phyloP scores from a whole-genome alignment of 2,113 vertebrate genomes.

The Eublepharis macularius region DNA sequence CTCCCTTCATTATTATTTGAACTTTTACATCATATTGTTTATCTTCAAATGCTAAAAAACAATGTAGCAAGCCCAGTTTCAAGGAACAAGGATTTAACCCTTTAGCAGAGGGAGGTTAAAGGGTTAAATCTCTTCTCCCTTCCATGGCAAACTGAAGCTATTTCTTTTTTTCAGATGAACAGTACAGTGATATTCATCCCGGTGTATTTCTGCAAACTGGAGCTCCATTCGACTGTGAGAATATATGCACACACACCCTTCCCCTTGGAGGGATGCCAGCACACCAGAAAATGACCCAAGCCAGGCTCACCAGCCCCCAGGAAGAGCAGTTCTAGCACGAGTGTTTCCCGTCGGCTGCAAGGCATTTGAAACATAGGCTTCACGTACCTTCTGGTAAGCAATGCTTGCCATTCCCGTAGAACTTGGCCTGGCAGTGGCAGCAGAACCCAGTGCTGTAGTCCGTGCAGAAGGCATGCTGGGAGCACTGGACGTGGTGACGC shows the following conservation, averaged over 20 bases:
- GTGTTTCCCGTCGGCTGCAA: not conserved
- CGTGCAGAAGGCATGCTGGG: constrained; percentile 85
- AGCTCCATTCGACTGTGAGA: no score
- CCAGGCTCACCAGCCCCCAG: not conserved
- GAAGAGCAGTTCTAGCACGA: not conserved
- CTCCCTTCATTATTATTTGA: no score
- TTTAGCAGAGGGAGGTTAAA: no score
- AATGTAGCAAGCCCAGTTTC: no score
- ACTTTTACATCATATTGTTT: no score
- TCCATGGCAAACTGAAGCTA: no score
- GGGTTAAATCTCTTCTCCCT: no score
- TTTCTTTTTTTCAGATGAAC: no score
- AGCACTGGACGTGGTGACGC: constrained; percentile 81
- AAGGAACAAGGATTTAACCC: no score
- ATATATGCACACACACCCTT: not conserved
- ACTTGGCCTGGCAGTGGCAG: constrained; percentile 87
- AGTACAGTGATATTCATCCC: no score
- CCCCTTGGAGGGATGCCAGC: not conserved
- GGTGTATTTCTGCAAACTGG: not conserved
- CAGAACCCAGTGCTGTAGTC: constrained; percentile 88
- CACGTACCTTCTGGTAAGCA: constrained; percentile 88
- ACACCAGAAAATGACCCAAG: not conserved
- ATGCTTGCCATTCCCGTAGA: constrained; percentile 88
- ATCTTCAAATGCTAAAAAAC: no score
- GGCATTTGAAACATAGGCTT: no score